Conservation (phyloP, 2,888 invertebrate species). For the Melipona bicolor region DNA sequence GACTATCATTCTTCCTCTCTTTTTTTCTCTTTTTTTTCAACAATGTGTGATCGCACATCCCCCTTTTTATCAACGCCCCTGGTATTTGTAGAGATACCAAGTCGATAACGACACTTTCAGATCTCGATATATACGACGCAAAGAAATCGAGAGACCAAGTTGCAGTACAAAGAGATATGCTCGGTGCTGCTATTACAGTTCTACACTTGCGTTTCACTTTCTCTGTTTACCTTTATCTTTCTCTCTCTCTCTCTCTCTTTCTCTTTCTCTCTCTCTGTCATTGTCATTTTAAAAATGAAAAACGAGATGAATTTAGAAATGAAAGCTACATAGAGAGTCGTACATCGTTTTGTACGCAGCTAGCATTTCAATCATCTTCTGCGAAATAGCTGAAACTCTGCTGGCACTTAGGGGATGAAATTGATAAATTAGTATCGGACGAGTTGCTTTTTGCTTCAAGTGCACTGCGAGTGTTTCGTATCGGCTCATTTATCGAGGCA, state of each 20-base stretch:
- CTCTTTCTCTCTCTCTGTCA: conserved; percentile 6
- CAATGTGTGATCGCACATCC: conserved; percentile 32
- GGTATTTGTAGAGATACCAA: conserved; percentile 11
- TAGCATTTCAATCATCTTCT: neutral
- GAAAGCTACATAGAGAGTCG: neutral
- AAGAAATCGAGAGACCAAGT: conserved; percentile 21
- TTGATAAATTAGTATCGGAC: neutral
- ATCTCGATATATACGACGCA: conserved; percentile 25
- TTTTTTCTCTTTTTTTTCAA: neutral
- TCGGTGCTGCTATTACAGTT: conserved; percentile 14
- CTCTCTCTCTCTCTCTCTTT: neutral
- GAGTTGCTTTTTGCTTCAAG: too few species aligned
- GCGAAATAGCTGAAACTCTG: conserved; percentile 43
- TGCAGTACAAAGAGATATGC: conserved; percentile 7
- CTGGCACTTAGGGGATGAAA: neutral
- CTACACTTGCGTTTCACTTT: neutral
- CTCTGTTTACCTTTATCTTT: neutral
- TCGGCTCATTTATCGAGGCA: too few species aligned
- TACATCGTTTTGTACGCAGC: conserved; percentile 12
- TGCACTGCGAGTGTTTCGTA: too few species aligned
- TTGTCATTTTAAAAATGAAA: conserved; percentile 10
- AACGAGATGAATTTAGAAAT: conserved; percentile 7
- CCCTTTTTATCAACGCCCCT: neutral
- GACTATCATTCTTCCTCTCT: neutral
- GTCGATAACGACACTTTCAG: conserved; percentile 21